A percentile compares a stretch with the other conserved stretches of the same genome.
phyloP scores from a whole-genome alignment of 2,113 vertebrate genomes.

The Melanerpes aurifrons region DNA sequence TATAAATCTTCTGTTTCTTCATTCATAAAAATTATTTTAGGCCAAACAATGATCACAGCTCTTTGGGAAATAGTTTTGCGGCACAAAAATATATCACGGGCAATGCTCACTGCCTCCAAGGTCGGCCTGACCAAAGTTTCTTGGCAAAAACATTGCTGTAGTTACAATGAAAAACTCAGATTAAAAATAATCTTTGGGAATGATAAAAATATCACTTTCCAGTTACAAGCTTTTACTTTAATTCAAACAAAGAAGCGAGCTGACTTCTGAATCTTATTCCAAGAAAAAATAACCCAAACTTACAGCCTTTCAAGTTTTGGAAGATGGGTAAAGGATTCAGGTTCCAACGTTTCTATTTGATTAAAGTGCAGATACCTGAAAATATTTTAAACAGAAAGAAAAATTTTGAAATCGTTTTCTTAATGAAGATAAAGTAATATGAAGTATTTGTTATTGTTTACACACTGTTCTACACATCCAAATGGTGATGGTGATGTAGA shows the following conservation, averaged over 20 bases:
- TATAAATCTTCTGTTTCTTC: background rate
- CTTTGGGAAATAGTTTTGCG: background rate
- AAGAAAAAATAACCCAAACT: constrained; percentile 73
- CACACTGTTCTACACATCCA: background rate
- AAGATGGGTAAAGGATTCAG: constrained; percentile 92
- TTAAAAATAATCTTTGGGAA: background rate
- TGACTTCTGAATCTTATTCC: constrained; percentile 25
- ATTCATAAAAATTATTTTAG: constrained; percentile 21
- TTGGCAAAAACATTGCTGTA: background rate
- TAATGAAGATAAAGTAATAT: background rate
- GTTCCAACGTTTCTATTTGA: constrained; percentile 95
- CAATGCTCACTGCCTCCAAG: background rate
- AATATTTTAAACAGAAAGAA: constrained; percentile 30
- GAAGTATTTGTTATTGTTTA: background rate
- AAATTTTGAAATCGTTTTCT: background rate
- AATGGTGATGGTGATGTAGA: background rate
- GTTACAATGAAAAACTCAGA: background rate
- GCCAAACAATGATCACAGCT: background rate
- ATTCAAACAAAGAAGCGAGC: constrained; percentile 13
- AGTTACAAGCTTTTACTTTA: background rate
- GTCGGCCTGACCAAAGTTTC: background rate
- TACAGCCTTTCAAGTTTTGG: constrained; percentile 97
- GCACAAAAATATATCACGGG: background rate
- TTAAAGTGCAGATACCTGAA: constrained; percentile 98
- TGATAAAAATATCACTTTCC: background rate